These are phyloP conservation scores for Urocolius indicus DNA, from an alignment of 2,113 vertebrate species.

Conservation along the genomic window DNA sequence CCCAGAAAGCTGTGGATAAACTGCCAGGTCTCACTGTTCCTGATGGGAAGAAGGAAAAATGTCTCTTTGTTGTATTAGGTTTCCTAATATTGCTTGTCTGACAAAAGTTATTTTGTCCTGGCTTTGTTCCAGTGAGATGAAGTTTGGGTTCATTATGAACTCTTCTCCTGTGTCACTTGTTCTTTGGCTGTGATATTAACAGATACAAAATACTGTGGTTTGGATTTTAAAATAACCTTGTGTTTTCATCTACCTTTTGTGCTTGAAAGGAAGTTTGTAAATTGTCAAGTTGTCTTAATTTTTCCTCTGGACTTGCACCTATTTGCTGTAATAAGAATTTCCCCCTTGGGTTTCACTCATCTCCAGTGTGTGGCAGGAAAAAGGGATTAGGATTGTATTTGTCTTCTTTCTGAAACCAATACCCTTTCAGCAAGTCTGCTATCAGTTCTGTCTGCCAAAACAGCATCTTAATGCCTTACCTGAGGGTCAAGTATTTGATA, in stretches of 20 bases:
- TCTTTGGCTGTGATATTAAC: constrained; percentile 57
- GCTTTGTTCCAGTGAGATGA: constrained; percentile 49
- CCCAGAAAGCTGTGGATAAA: neutral
- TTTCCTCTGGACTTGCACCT: constrained; percentile 76
- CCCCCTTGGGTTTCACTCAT: constrained; percentile 73
- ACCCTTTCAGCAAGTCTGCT: constrained; percentile 74
- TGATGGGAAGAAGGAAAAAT: constrained; percentile 35
- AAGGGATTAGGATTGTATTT: constrained; percentile 75
- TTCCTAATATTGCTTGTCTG: constrained; percentile 63
- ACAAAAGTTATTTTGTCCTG: constrained; percentile 61
- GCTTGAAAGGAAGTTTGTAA: constrained; percentile 77
- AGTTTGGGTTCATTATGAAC: constrained; percentile 55
- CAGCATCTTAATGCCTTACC: constrained; percentile 76
- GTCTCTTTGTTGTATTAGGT: constrained; percentile 33
- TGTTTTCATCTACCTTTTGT: constrained; percentile 70
- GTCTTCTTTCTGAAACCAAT: constrained; percentile 68
- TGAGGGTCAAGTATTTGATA: constrained; percentile 69
- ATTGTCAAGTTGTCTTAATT: constrained; percentile 80
- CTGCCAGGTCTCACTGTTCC: neutral
- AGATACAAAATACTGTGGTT: constrained; percentile 48
- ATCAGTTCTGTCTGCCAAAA: constrained; percentile 76
- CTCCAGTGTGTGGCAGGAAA: constrained; percentile 67
- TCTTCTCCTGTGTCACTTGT: constrained; percentile 31
- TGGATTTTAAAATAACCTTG: constrained; percentile 65
- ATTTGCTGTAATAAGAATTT: constrained; percentile 77